Conservation (phyloP, 2,113 vertebrate species). For the Haemorhous mexicanus region DNA sequence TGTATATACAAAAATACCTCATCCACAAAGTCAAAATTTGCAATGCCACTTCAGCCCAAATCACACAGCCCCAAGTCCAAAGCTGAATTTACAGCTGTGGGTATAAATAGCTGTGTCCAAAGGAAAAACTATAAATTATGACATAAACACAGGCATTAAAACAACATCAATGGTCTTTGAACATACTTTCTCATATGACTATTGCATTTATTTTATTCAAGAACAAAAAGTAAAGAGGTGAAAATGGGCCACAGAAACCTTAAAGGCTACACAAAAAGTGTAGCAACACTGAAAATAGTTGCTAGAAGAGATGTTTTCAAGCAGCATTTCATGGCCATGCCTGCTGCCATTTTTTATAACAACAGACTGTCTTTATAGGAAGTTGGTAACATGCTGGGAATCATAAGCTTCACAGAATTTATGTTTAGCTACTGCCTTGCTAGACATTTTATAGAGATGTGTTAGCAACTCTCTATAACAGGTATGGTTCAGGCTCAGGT, state of each 20-base stretch:
- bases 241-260: neutral
- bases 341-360: neutral
- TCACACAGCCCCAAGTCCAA: neutral
- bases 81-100: neutral
- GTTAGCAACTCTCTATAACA: neutral
- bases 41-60: neutral
- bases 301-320: neutral
- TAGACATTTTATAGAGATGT: constrained; percentile 35
- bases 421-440: neutral
- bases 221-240: neutral
- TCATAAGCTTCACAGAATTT: constrained; percentile 17
- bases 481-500: neutral
- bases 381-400: neutral
- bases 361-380: neutral
- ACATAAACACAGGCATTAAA: neutral
- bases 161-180: neutral
- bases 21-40: neutral
- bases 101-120: neutral
- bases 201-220: neutral
- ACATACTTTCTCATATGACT: neutral
- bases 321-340: neutral
- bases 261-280: neutral
- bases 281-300: neutral
- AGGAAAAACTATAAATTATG: neutral
- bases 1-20: neutral